phyloP scores from a whole-genome alignment of 1,140 invertebrate species.

The Drosophila paulistorum region DNA sequence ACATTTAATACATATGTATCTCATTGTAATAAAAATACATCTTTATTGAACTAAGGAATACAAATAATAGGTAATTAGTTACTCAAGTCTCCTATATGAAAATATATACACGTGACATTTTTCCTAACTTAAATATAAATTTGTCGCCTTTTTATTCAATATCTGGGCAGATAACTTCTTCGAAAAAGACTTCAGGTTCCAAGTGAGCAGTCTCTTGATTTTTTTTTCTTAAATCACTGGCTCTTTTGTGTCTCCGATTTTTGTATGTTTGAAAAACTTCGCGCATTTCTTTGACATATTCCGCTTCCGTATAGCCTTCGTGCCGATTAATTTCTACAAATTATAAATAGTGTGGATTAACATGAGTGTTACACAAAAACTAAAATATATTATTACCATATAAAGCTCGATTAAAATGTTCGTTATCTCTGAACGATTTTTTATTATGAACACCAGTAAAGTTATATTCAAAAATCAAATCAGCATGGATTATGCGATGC shows the following conservation, averaged over 20 bases:
- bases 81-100: neutral
- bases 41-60: too few species aligned
- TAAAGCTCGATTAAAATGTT: constrained; percentile 38
- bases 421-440: constrained; percentile 25
- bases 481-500: constrained; percentile 29
- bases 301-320: constrained; percentile 2
- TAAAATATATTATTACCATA: constrained; percentile 15
- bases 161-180: constrained; percentile 27
- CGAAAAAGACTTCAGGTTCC: constrained; percentile 29
- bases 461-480: constrained; percentile 36
- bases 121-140: neutral
- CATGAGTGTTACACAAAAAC: too few species aligned
- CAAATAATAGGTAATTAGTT: too few species aligned
- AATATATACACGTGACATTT: neutral
- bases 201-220: constrained; percentile 4
- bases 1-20: too few species aligned
- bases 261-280: constrained; percentile 31
- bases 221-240: constrained; percentile 23
- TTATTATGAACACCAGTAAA: constrained; percentile 42
- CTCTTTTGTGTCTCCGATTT: constrained; percentile 36
- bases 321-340: constrained; percentile 25
- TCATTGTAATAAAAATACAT: too few species aligned
- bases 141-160: neutral
- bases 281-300: constrained; percentile 36
- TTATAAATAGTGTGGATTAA: neutral